Evolutionary conservation across 2,113 vertebrate species (phyloP).

Genomic region (Guaruba guarouba): DNA sequence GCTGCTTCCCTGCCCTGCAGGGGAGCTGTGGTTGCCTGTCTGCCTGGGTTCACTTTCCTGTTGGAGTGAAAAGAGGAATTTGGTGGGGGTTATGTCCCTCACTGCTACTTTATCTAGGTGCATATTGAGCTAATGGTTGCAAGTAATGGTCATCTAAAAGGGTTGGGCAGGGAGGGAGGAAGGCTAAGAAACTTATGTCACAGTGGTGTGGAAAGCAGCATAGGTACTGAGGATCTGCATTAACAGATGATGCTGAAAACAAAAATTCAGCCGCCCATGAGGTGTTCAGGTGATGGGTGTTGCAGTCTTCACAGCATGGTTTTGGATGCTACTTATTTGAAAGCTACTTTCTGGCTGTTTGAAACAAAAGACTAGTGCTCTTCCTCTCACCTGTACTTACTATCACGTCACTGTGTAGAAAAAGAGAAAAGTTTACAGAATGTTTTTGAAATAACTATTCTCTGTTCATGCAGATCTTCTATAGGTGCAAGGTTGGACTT

Average conservation of each 20-base stretch:
- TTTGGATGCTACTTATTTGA: background rate
- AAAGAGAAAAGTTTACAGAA: background rate
- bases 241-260: background rate
- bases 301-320: background rate
- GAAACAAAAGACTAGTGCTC: background rate
- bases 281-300: background rate
- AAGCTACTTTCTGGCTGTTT: background rate
- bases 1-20: background rate
- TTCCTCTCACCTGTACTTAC: background rate
- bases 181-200: background rate
- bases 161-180: background rate
- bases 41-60: rapidly evolving
- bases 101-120: background rate
- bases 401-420: rapidly evolving
- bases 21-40: rapidly evolving
- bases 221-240: background rate
- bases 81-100: background rate
- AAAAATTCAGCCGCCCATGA: rapidly evolving
- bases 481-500: background rate
- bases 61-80: background rate
- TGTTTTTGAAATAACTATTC: background rate
- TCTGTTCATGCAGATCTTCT: background rate
- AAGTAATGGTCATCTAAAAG: background rate
- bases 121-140: background rate
- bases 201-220: background rate